Evolutionary conservation across 2,797 vertebrate species (phyloP).

Genomic region (Macrochelys suwanniensis): DNA sequence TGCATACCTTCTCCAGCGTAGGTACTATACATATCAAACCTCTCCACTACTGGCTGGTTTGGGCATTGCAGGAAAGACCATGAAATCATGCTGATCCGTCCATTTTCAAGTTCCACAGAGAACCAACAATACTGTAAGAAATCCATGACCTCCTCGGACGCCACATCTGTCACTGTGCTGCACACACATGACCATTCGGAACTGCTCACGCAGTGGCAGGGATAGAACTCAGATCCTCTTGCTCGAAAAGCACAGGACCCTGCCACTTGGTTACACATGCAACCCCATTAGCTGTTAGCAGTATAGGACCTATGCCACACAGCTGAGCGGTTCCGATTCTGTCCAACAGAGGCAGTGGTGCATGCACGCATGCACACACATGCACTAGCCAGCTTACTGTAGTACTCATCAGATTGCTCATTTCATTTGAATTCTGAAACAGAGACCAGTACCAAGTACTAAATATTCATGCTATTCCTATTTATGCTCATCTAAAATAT

Average conservation of each 20-base stretch:
- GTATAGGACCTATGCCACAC: background rate
- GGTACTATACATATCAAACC: background rate
- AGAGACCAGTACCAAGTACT: background rate
- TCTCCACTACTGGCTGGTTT: background rate
- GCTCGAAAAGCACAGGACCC: background rate
- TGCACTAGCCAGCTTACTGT: background rate
- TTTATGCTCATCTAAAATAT: background rate
- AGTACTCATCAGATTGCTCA: background rate
- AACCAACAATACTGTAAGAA: background rate
- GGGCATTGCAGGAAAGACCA: background rate
- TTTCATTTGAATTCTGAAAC: constrained; percentile 7
- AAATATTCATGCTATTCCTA: background rate
- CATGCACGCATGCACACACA: background rate
- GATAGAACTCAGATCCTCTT: constrained; percentile 1
- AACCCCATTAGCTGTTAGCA: background rate
- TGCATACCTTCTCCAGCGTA: background rate
- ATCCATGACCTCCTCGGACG: background rate
- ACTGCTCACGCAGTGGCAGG: fast-evolving
- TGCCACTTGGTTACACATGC: background rate
- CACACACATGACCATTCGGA: background rate
- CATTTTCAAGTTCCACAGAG: background rate
- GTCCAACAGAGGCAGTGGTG: background rate
- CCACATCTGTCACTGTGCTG: background rate
- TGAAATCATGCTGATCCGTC: background rate
- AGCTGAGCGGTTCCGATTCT: background rate